phyloP scores from a whole-genome alignment of 2,113 vertebrate species.

The Cyanoliseus patagonus region DNA sequence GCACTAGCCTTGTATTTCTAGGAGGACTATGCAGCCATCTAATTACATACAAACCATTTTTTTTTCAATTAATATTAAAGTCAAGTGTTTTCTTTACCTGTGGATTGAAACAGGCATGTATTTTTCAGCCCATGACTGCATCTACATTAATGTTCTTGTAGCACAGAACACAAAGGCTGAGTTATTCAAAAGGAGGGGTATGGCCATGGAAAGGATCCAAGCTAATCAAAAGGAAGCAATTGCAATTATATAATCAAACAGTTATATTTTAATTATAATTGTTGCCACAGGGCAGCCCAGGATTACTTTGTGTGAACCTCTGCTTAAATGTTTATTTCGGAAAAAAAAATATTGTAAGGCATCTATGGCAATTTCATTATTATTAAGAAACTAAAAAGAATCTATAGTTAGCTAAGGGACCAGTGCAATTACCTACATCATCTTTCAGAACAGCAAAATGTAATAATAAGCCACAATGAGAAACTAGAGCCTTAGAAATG shows the following conservation, averaged over 20 bases:
- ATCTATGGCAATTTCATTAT: slow-evolving; percentile 27
- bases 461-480: slow-evolving; percentile 46
- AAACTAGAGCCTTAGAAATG: slow-evolving; percentile 41
- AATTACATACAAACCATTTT: neutral
- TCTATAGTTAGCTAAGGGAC: slow-evolving; percentile 31
- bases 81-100: neutral
- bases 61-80: neutral
- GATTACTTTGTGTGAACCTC: slow-evolving; percentile 23
- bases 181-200: neutral
- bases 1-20: neutral
- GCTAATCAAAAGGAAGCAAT: slow-evolving; percentile 46
- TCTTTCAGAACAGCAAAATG: slow-evolving; percentile 37
- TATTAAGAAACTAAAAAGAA: slow-evolving; percentile 48
- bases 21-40: neutral
- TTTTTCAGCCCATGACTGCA: neutral
- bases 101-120: neutral
- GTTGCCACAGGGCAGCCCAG: slow-evolving; percentile 42
- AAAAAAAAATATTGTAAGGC: slow-evolving; percentile 50
- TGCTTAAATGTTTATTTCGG: slow-evolving; percentile 61
- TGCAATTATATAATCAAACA: slow-evolving; percentile 66
- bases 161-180: neutral
- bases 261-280: slow-evolving; percentile 63
- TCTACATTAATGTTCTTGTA: neutral
- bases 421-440: slow-evolving; percentile 10
- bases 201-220: slow-evolving; percentile 33